Conservation (phyloP, 37 sponge, comb jelly and placozoan species). For the Chondrilla cf. caribensis region DNA sequence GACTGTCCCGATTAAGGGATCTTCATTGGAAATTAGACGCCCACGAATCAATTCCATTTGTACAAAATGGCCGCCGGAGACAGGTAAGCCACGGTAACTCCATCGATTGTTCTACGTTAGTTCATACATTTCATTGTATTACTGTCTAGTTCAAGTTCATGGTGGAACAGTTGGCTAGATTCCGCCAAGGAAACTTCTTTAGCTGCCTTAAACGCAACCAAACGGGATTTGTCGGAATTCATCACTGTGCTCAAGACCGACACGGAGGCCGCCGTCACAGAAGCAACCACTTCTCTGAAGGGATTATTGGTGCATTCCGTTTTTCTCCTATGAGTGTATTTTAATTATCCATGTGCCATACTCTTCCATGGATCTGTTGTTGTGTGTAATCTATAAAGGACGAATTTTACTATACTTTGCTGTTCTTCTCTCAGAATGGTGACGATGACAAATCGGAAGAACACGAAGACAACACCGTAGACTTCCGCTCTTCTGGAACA, state of each 20-base stretch:
- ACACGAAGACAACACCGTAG: too few relatives aligned
- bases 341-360: neutral
- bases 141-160: neutral
- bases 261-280: slow-evolving; percentile 46
- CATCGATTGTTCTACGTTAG: too few relatives aligned
- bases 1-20: too few relatives aligned
- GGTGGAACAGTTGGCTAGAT: slow-evolving; percentile 4
- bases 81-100: neutral
- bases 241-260: slow-evolving; percentile 49
- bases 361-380: neutral
- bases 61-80: slow-evolving; percentile 7
- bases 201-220: slow-evolving; percentile 52
- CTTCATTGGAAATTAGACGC: too few relatives aligned
- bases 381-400: too few relatives aligned
- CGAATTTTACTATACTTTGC: too few relatives aligned
- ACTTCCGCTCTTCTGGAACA: neutral
- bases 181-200: slow-evolving; percentile 16
- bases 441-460: too few relatives aligned
- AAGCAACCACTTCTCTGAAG: slow-evolving; percentile 23
- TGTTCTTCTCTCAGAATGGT: too few relatives aligned
- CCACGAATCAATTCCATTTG: neutral
- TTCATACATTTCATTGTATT: too few relatives aligned
- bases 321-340: neutral
- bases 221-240: slow-evolving; percentile 70
- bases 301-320: neutral